Base-by-base conservation (phyloP, 2,113 vertebrate species). In the Tiliqua scincoides region DNA sequence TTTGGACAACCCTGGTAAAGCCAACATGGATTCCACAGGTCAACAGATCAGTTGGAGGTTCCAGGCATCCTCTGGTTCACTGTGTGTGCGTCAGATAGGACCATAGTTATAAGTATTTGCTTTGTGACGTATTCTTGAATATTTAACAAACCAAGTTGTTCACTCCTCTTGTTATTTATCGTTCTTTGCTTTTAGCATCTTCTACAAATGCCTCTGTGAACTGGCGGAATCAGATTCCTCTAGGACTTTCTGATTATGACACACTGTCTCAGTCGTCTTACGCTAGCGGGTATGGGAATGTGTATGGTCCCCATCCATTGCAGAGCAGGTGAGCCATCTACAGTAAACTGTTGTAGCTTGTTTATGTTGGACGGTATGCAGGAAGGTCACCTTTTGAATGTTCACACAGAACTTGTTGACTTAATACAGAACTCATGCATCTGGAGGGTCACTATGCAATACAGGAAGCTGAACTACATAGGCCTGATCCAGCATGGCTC, bases 311-410 rank as follows among this genome's bases (percentile, higher is more conserved):
- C 95, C 93, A 97, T 88, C 93, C 97, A 87, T 82, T 97, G 93
- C 98, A 98, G 82, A 97, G 92, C 97, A 98, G 98, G 98, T 99
- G 94, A 98, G 97, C 85, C 12, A 68, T 59, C 27, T 85, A 43
- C 43, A 30, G 6, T 87, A 78, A 43, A 70, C n/a, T 78, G 68
- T 76, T 35, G 32, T 20, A 82, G 25, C n/a, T 40, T 83, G 88
- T 85, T 37, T 21, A 65, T 43, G 23, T 35, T 37, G 48, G 61
- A 62, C 54, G 40, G 20, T 21, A 1, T 72, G 37, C 62, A 3
- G 0, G 20, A 32, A 79, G 77, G 0, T 1, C 27, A 0, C 2
- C 1, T 40, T 11, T 74, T 72, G 63, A 43, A 48, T 32, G 17
- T 62, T 35, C 15, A 23, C 1, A 3, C 3, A 48, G 43, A 8